Base-by-base conservation (phyloP, 1,140 invertebrate genomes). In the Pseudomyrmex cubaensis region DNA sequence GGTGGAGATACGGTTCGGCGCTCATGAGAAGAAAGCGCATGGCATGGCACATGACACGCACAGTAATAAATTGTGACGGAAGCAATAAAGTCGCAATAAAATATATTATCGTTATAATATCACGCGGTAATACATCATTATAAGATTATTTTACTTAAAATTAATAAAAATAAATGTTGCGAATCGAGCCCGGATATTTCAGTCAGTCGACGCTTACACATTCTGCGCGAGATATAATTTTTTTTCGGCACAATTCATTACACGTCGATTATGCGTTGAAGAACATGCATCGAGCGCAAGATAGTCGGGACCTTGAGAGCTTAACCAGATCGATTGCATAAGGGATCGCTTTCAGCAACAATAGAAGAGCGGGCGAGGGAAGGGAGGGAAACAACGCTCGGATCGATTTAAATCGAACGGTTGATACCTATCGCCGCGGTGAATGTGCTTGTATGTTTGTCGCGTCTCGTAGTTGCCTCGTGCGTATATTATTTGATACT, bases 241-340 rank as follows among this genome's bases (percentile, higher is more conserved):
- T 67, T 22, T 67, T 50, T 67, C 54, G 57, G 20, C 17, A 10
- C 46, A 56, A 54, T 22, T 7, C 20, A 3, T 57, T 35, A 35
- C 44, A 20, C 74, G 9, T 46, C 50, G 50, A 52, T 13, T 57
- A 35, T 35, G 35, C 35, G 35, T 35, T 5, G 76, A 78, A 9
- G 76, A 78, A 9, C 52, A 57, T 64, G 61, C 59, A 83, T 52
- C 17, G 54, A 56, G 25, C 17, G 44, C 56, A 22, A 54, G 66
- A 67, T 73, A 50, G 25, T 50, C 13, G 44, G 10, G 67, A 72
- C 86, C 86, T 87, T 87, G 86, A 74, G 75, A 69, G 20, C 66
- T 86, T 50, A 86, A 70, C 46, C 66, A 59, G 50, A 57, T 77
- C 80, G 85, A 78, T 87, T 87, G 85, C 85, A 86, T 86, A 86